Base-by-base conservation (phyloP, 2,113 vertebrate species). In the Semnopithecus entellus region DNA sequence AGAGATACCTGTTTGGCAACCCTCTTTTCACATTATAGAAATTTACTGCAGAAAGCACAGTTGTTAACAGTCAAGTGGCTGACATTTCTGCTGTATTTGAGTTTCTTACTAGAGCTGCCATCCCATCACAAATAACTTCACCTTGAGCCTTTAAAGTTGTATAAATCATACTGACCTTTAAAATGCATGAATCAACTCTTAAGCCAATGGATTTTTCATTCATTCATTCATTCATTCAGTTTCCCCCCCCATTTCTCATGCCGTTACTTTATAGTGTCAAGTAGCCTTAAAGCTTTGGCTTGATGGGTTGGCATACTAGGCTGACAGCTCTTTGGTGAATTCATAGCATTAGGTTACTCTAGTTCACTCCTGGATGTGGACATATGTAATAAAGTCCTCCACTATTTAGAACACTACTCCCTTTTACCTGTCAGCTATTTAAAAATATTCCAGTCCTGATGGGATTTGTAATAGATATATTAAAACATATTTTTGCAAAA, bases 1-100 rank as follows among this genome's bases (percentile, higher is more conserved):
- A 93, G 48, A 27, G 57, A 40, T 59, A 90, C 72, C 61, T 94
- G 27, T 82, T 85, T 95, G 72, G 66, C 72, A 57, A 25, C 57
- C 52, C 70, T 88, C 52, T 95, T 98, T 95, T 95, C 30, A 48
- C 61, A 40, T 94, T 91, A 81, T 90, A 64, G 83, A 90, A 93
- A 80, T 80, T 94, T 93, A 84, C n/a, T 40, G 59, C 52, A 84
- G 64, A 91, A 94, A 88, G 64, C 73, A 70, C 70, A 38, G 84
- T 27, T 6, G 22, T 80, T 86, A 76, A 83, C 75, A 93, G 18
- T 75, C 68, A 79, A 80, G 50, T 78, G 30, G 70, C 38, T 91
- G 92, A 43, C 87, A 90, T 96, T 97, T 97, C 80, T 96, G 86
- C 91, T 96, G 66, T 91, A 91, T 88, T 97, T 94, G 75, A 95